Conservation (phyloP, 2,888 invertebrate species). For the Hypomecis atomaria region DNA sequence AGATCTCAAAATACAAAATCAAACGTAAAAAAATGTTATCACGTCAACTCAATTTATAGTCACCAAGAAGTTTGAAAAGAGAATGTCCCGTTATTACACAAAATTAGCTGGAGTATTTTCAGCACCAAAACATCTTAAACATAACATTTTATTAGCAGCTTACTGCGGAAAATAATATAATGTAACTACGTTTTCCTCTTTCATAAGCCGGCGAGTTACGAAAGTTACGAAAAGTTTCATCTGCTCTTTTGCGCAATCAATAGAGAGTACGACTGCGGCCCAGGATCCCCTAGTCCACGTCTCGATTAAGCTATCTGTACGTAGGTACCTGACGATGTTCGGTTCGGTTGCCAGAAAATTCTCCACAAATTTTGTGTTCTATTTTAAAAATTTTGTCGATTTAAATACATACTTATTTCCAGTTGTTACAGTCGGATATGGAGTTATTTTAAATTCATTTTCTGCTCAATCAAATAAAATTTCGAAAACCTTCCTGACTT, state of each 20-base stretch:
- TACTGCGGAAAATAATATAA: conserved; percentile 26
- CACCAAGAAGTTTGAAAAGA: background rate
- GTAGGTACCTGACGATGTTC: no score
- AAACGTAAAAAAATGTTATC: background rate
- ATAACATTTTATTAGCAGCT: conserved; percentile 26
- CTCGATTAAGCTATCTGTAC: conserved; percentile 60
- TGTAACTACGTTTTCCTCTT: conserved; percentile 28
- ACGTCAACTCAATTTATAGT: background rate
- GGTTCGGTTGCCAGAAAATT: no score
- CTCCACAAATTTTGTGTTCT: background rate
- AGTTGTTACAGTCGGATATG: no score
- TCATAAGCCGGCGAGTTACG: conserved; percentile 27
- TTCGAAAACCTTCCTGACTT: no score
- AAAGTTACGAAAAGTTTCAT: conserved; percentile 33
- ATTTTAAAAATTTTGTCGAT: no score
- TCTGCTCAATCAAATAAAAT: no score
- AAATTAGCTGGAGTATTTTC: conserved; percentile 20
- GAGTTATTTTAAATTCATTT: no score
- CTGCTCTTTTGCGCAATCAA: conserved; percentile 44
- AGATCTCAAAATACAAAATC: background rate
- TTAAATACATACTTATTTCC: no score
- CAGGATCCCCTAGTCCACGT: conserved; percentile 71
- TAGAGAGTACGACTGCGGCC: conserved; percentile 64
- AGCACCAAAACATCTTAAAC: conserved; percentile 25
- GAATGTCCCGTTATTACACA: conserved; percentile 8